phyloP scores from a whole-genome alignment of 1,140 invertebrate species.

The Drosophila aff. region DNA sequence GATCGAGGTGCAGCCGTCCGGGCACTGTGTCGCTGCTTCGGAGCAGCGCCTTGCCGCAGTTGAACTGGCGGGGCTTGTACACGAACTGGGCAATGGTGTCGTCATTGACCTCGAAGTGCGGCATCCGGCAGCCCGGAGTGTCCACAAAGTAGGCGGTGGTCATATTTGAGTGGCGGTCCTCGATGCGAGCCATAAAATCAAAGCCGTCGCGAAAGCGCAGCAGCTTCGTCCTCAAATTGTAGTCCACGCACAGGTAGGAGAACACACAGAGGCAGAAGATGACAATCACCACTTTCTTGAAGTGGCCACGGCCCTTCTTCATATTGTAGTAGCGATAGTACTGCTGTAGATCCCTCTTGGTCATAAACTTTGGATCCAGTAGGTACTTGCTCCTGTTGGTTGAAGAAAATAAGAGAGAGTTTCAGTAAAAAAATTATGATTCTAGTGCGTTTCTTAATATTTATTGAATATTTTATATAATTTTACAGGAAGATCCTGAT shows the following conservation, averaged over 20 bases:
- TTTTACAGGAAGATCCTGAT: too few species aligned
- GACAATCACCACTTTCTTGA: constrained; percentile 77
- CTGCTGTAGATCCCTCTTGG: constrained; percentile 75
- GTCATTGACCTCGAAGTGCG: constrained; percentile 91
- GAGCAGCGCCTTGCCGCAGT: constrained; percentile 84
- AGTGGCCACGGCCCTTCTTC: constrained; percentile 69
- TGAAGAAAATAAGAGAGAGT: neutral
- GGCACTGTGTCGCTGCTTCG: constrained; percentile 71
- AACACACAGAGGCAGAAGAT: constrained; percentile 78
- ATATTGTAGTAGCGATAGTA: constrained; percentile 80
- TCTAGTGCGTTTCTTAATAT: neutral
- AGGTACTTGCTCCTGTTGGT: constrained; percentile 74
- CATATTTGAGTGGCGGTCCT: constrained; percentile 56
- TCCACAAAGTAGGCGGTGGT: constrained; percentile 87
- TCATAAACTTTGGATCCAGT: constrained; percentile 81
- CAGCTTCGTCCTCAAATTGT: constrained; percentile 76
- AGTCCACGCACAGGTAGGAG: constrained; percentile 79
- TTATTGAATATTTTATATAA: too few species aligned
- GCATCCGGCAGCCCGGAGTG: constrained; percentile 92
- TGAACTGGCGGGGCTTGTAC: constrained; percentile 85
- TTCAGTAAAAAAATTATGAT: neutral
- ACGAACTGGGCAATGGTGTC: constrained; percentile 85
- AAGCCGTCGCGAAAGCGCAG: constrained; percentile 69
- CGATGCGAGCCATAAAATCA: constrained; percentile 75
- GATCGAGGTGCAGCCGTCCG: constrained; percentile 86